Conservation (phyloP, 2,113 vertebrate species). For the Hippocampus mohnikei region DNA sequence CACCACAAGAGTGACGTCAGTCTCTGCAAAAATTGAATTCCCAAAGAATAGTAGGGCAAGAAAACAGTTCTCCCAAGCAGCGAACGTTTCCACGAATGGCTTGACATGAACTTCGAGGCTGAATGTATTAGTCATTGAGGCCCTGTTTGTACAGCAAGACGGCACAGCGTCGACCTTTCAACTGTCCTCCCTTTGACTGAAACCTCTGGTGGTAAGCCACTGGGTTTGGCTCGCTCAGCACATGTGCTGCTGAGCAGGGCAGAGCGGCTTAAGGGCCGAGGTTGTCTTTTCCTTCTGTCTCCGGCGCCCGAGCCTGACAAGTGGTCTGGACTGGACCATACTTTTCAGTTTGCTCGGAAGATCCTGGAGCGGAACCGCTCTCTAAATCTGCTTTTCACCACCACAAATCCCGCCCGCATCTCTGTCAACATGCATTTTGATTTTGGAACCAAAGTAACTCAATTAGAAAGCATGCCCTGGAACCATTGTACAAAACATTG, state of each 20-base stretch:
- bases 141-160: slow-evolving; percentile 56
- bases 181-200: slow-evolving; percentile 71
- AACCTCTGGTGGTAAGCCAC: slow-evolving; percentile 74
- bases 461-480: background rate
- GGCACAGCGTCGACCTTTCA: slow-evolving; percentile 65
- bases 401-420: slow-evolving; percentile 15
- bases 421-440: slow-evolving; percentile 9
- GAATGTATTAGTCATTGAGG: slow-evolving; percentile 40
- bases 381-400: slow-evolving; percentile 57
- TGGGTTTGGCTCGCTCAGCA: slow-evolving; percentile 70
- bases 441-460: slow-evolving; percentile 1
- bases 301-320: slow-evolving; percentile 10
- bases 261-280: slow-evolving; percentile 68
- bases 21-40: background rate
- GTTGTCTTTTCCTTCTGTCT: slow-evolving; percentile 44
- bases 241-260: slow-evolving; percentile 68
- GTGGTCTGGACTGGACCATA: background rate
- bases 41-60: background rate
- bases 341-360: slow-evolving; percentile 14
- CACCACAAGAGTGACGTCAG: background rate
- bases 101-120: slow-evolving; percentile 37
- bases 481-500: background rate
- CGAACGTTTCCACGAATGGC: slow-evolving; percentile 11
- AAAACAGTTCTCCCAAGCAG: background rate
- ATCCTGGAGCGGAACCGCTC: slow-evolving; percentile 34